phyloP scores from a whole-genome alignment of 2,113 vertebrate species.

The Nothocercus julius region DNA sequence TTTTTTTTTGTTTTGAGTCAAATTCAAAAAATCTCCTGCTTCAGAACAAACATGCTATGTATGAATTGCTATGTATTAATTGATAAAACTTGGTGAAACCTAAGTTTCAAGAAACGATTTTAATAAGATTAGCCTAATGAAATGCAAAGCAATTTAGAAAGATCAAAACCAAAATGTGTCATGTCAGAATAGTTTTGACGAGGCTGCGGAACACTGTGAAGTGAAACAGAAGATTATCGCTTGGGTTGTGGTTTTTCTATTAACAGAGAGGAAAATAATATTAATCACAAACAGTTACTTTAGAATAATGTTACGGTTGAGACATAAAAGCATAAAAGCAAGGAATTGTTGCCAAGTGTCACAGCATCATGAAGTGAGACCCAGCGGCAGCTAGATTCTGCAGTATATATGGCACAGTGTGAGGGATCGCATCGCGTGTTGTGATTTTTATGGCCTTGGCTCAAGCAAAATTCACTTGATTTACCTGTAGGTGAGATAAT shows the following conservation, averaged over 20 bases:
- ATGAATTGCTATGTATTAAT: neutral
- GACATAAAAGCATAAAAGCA: slow-evolving; percentile 48
- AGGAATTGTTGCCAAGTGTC: neutral
- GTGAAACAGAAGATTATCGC: neutral
- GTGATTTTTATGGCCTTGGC: rapidly evolving
- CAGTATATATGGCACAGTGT: rapidly evolving
- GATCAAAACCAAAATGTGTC: neutral
- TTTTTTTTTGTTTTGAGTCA: neutral
- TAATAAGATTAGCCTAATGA: neutral
- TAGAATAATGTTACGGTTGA: slow-evolving; percentile 67
- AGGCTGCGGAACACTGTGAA: rapidly evolving
- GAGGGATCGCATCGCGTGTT: rapidly evolving
- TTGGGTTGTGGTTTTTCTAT: neutral
- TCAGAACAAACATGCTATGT: slow-evolving; percentile 14
- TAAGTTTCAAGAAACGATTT: neutral
- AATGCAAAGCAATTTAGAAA: neutral
- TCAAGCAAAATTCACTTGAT: rapidly evolving
- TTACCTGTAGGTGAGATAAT: neutral
- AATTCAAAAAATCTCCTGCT: neutral
- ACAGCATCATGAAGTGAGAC: neutral
- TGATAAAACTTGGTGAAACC: neutral
- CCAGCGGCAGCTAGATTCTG: rapidly evolving
- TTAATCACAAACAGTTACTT: slow-evolving; percentile 64
- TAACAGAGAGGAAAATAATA: neutral
- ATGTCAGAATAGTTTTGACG: neutral